Conservation (phyloP, 2,797 vertebrate species). For the Pseudopleuronectes americanus region DNA sequence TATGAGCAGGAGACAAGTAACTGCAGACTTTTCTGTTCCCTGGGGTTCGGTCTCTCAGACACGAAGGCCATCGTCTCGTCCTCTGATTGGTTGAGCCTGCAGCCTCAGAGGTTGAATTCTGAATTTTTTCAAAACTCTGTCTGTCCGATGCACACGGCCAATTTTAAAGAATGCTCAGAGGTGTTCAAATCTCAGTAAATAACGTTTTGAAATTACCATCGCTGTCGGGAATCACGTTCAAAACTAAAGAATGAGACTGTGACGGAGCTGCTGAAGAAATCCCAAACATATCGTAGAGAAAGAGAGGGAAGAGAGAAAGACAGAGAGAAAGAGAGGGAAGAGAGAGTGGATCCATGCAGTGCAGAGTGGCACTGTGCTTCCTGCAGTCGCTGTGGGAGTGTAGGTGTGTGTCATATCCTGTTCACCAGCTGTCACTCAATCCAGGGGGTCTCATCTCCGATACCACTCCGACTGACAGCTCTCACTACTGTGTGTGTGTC, state of each 20-base stretch:
- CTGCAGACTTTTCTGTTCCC: not conserved
- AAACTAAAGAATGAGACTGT: not conserved
- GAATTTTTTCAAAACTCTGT: not conserved
- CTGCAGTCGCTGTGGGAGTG: conserved; percentile 54
- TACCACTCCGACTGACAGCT: conserved; percentile 63
- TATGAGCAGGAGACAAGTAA: conserved; percentile 27
- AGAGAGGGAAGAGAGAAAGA: conserved; percentile 2
- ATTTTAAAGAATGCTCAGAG: too few species aligned
- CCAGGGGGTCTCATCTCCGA: conserved; percentile 48
- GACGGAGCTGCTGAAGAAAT: not conserved
- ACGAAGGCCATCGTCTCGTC: conserved; percentile 15
- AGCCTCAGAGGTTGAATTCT: not conserved
- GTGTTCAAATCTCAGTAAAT: too few species aligned
- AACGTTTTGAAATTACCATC: too few species aligned
- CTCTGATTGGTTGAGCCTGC: conserved; percentile 28
- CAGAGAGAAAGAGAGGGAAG: not conserved
- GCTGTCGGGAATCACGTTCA: too few species aligned
- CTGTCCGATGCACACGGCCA: not conserved
- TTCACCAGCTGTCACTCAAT: conserved; percentile 75
- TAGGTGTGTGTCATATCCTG: conserved; percentile 70
- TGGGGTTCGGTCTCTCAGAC: conserved; percentile 11
- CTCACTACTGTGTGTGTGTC: conserved; percentile 24
- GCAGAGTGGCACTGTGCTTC: conserved; percentile 36
- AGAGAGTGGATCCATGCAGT: not conserved
- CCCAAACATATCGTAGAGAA: conserved; percentile 4